A percentile compares a stretch with the other conserved stretches of the same genome.
Evolutionary conservation across 1,140 invertebrate genomes (phyloP).

Genomic region (Phymorhynchus buccinoides): DNA sequence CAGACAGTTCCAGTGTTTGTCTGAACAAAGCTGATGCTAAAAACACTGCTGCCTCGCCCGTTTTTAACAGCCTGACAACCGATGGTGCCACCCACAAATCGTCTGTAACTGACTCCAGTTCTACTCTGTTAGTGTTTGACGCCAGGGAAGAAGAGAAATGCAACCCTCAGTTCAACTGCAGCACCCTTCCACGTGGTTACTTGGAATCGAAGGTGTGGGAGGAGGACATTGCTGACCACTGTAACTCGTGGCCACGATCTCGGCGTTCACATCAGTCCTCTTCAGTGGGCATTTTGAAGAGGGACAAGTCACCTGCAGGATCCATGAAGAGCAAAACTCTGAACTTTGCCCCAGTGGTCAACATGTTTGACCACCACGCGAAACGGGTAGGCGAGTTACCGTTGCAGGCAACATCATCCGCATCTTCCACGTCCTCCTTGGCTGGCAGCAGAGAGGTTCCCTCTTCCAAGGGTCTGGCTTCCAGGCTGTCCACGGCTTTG

Average conservation of each 20-base stretch:
- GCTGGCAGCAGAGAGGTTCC: constrained; percentile 30
- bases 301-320: constrained; percentile 50
- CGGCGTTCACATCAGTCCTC: constrained; percentile 37
- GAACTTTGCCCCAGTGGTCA: constrained; percentile 66
- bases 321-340: constrained; percentile 59
- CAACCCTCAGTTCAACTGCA: constrained; percentile 19
- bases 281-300: constrained; percentile 64
- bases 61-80: neutral
- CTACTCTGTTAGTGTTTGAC: neutral
- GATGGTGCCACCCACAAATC: neutral
- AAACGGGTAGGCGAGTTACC: constrained; percentile 54
- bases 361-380: constrained; percentile 58
- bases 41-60: constrained; percentile 23
- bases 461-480: neutral
- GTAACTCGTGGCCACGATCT: constrained; percentile 66
- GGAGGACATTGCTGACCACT: constrained; percentile 42
- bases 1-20: constrained; percentile 23
- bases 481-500: constrained; percentile 35
- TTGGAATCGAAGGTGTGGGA: constrained; percentile 41
- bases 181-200: constrained; percentile 35
- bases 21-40: neutral
- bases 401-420: constrained; percentile 40
- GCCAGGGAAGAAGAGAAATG: constrained; percentile 10
- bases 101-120: neutral
- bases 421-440: constrained; percentile 1